Evolutionary conservation across 2,888 invertebrate genomes (phyloP).

Genomic region (Eustalomyia histrio): DNA sequence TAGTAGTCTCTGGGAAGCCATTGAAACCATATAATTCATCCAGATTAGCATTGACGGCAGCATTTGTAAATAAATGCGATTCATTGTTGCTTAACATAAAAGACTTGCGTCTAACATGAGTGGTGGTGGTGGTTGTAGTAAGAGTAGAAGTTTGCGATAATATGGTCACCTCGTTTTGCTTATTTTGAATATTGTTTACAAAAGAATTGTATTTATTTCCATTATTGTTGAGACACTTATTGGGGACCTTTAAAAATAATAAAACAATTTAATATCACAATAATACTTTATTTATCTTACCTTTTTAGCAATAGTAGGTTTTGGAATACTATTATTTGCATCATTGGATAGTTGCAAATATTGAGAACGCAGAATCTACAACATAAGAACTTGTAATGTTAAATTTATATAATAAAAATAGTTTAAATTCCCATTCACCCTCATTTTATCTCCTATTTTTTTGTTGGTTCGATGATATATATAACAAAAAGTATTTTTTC

Average conservation of each 20-base stretch:
- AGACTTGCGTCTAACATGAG: not conserved
- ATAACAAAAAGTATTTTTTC: not conserved
- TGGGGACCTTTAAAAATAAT: not conserved
- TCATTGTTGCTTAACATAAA: no score
- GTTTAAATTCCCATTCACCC: not conserved
- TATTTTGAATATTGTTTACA: not conserved
- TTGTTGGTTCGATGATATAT: not conserved
- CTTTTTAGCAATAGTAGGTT: not conserved
- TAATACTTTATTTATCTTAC: not conserved
- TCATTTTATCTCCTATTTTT: not conserved
- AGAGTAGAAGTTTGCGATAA: not conserved
- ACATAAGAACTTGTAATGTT: no score
- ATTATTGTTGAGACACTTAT: not conserved
- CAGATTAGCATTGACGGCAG: not conserved
- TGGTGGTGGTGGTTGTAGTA: not conserved
- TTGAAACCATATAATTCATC: not conserved
- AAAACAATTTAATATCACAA: not conserved
- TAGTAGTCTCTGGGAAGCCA: not conserved
- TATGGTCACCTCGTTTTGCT: not conserved
- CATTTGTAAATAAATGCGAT: not conserved
- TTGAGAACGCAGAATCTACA: slow-evolving; percentile 49
- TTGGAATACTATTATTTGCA: not conserved
- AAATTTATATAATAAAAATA: not conserved
- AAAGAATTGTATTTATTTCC: not conserved
- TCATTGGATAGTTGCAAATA: slow-evolving; percentile 15